Percentiles rank a stretch among this genome's conserved stretches.
phyloP scores from a whole-genome alignment of 2,888 invertebrate genomes.

The Drosophila leonis region DNA sequence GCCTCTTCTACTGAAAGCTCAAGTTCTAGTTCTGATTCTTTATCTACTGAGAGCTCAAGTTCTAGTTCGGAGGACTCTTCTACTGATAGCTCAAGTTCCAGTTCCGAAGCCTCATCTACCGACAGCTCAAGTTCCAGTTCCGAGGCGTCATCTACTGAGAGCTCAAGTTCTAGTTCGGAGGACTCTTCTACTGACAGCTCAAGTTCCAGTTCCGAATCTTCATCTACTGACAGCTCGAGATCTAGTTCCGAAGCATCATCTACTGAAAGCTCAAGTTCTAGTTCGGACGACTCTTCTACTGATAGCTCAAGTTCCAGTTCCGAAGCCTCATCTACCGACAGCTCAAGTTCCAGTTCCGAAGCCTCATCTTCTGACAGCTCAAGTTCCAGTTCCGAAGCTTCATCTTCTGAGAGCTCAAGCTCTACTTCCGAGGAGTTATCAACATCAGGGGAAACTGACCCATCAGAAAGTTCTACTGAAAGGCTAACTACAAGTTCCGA shows the following conservation, averaged over 20 bases:
- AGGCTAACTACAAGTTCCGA: background rate
- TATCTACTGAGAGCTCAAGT: background rate
- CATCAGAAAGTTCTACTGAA: slow-evolving; percentile 8
- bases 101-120: background rate
- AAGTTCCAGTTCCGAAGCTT: background rate
- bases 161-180: background rate
- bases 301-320: background rate
- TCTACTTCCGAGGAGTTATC: background rate
- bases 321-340: slow-evolving; percentile 1
- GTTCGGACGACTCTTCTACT: background rate
- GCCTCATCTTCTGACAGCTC: background rate
- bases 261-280: background rate
- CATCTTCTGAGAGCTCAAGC: slow-evolving; percentile 1
- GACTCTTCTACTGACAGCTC: slow-evolving; percentile 10
- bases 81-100: background rate
- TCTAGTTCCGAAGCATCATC: background rate
- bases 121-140: slow-evolving; percentile 1
- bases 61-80: slow-evolving; percentile 1
- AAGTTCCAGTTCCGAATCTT: background rate
- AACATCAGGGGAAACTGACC: background rate
- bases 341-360: background rate
- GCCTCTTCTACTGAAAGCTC: background rate
- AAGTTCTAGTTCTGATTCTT: background rate
- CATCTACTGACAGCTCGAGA: background rate
- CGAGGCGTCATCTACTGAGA: background rate